These are phyloP conservation scores for Beroe forskalii DNA, from an alignment of 37 sponge, comb jelly and placozoan species.

Conservation along the genomic window DNA sequence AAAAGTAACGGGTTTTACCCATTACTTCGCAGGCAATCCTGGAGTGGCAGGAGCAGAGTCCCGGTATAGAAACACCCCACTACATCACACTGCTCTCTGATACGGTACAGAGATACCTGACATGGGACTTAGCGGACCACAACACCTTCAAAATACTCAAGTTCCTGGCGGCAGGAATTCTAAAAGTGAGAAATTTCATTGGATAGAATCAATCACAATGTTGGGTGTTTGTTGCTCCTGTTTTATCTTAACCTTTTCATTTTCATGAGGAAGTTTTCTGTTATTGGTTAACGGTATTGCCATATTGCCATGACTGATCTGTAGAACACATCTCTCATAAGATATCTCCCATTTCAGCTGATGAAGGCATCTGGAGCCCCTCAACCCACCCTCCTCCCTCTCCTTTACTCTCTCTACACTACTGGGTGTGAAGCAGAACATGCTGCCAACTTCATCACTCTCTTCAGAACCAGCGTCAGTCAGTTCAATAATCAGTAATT, in stretches of 20 bases:
- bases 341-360: too few species aligned
- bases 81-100: not conserved
- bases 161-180: not conserved
- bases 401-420: not conserved
- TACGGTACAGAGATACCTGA: not conserved
- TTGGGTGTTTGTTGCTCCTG: too few species aligned
- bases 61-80: not conserved
- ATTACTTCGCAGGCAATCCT: not conserved
- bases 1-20: too few species aligned
- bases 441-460: not conserved
- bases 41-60: not conserved
- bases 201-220: too few species aligned
- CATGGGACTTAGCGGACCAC: not conserved
- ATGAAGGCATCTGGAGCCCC: too few species aligned
- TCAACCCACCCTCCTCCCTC: too few species aligned
- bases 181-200: not conserved
- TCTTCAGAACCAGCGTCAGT: constrained; percentile 37
- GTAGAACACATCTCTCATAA: too few species aligned
- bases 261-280: too few species aligned
- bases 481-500: not conserved
- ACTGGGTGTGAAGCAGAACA: not conserved
- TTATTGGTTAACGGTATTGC: too few species aligned
- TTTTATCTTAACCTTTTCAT: too few species aligned
- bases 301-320: too few species aligned
- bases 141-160: constrained; percentile 23